Evolutionary conservation across 2,797 vertebrate genomes (phyloP), one percentile per base, ranked within the genome.

Genomic region (Muscicapa comitata): DNA sequence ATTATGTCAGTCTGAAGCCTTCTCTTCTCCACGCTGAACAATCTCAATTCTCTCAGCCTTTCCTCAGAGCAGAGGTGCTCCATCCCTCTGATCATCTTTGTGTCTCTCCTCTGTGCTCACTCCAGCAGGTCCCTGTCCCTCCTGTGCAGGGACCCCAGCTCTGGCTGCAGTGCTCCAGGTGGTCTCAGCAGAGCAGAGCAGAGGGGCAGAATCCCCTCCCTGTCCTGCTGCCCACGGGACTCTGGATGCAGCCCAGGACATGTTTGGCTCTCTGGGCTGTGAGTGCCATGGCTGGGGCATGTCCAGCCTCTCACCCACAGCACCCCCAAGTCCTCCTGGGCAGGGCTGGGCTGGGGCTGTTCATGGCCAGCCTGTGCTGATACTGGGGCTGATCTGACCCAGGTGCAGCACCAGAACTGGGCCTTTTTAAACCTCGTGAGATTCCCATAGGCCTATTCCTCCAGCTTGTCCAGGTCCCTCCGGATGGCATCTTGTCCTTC

Each of bases 301-400:
- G 70, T 37, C 43, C 71, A 67, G 37, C 37, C n/a, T 66, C 45
- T 67, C 62, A 51, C 10, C 45, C 54, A n/a, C 81, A 74, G 61
- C 61, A 75, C 23, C 61, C 58, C 38, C 47, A 33, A 8, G 47
- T 11, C 72, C 83, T 54, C 14, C 48, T 54, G 55, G 65, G 28
- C 55, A 62, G 63, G 35, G 65, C 84, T 63, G 65, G 65, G 42
- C 74, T 63, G 2, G 11, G 1, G 18, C 74, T 63, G 42, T 3
- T n/a, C 66, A 37, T 50, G 26, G 28, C 19, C 50, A 51, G 50
- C 50, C 51, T 43, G n/a, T 1, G 58, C 19, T 72, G 37, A 1
- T 17, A 20, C 5, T 0, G 0, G 31, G 31, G 1, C 1, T 78
- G 42, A 0, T 4, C 35, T 0, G 0, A 5, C 3, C 23, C n/a